A percentile compares a stretch with the other conserved stretches of the same genome.
These are phyloP conservation scores for Caenorhabditis becei DNA, from an alignment of 2,888 invertebrate genomes.

Conservation along the genomic window DNA sequence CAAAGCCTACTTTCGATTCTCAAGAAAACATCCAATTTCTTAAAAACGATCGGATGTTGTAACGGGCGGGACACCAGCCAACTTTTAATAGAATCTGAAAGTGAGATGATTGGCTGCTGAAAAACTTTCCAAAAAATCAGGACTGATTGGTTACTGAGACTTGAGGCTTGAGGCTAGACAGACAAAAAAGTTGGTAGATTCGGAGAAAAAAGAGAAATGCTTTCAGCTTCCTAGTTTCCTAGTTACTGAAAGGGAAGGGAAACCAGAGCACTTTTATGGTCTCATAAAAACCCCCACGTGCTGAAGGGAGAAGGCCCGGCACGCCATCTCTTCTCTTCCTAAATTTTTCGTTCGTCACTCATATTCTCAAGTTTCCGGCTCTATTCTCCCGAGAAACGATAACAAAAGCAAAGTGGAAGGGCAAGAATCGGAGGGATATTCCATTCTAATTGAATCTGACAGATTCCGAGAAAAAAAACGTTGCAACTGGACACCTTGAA, in stretches of 20 bases:
- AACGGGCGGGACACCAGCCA: constrained; percentile 8
- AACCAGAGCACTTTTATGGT: constrained; percentile 30
- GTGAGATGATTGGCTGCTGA: constrained; percentile 49
- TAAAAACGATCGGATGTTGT: constrained; percentile 33
- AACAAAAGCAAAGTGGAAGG: background rate
- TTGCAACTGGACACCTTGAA: constrained; percentile 37
- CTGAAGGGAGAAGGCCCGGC: background rate
- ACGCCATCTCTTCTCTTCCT: background rate
- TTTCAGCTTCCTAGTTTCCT: constrained; percentile 8
- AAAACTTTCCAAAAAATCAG: constrained; percentile 9
- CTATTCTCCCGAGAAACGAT: constrained; percentile 4
- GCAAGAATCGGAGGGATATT: background rate
- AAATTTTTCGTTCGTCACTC: constrained; percentile 1
- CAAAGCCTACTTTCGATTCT: constrained; percentile 57
- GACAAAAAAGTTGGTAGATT: constrained; percentile 11
- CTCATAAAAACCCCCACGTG: constrained; percentile 35
- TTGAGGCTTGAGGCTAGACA: too few relatives aligned
- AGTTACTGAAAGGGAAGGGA: constrained; percentile 33
- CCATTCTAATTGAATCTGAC: constrained; percentile 3
- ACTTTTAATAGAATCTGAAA: constrained; percentile 56
- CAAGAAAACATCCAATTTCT: constrained; percentile 55
- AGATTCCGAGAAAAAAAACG: constrained; percentile 15
- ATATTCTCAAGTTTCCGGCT: constrained; percentile 8
- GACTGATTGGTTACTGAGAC: constrained; percentile 2
- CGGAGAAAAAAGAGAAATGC: background rate